A percentile compares a stretch with the other conserved stretches of the same genome.
These are phyloP conservation scores for Xylota sylvarum DNA, from an alignment of 2,888 invertebrate genomes.

Conservation along the genomic window DNA sequence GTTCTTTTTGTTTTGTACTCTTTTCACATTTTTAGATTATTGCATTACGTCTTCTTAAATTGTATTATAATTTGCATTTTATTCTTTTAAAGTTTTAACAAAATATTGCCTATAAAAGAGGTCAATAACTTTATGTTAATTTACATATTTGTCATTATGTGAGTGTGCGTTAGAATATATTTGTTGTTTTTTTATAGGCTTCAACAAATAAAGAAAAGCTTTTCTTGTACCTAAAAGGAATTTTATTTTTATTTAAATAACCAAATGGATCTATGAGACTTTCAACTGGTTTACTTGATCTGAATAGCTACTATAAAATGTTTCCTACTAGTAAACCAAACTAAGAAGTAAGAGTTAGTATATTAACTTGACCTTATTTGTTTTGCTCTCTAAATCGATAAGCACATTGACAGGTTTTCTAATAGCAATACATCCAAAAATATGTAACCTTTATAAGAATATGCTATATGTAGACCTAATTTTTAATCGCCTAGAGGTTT, in stretches of 20 bases:
- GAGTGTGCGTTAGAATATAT: conserved; percentile 14
- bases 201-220: not conserved
- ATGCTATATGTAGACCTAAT: too few relatives aligned
- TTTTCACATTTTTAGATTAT: not conserved
- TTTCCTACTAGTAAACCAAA: not conserved
- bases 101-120: conserved; percentile 28
- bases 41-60: not conserved
- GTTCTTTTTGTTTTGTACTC: not conserved
- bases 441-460: too few relatives aligned
- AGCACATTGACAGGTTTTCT: too few relatives aligned
- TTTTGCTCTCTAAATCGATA: too few relatives aligned
- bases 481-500: too few relatives aligned
- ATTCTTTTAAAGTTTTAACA: not conserved
- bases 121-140: conserved; percentile 59
- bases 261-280: too few relatives aligned
- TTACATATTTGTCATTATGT: conserved; percentile 45
- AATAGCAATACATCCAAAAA: too few relatives aligned
- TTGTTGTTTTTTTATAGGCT: not conserved
- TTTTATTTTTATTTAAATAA: not conserved
- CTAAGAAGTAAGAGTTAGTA: not conserved
- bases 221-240: not conserved
- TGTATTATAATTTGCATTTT: not conserved
- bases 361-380: not conserved
- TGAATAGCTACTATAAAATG: not conserved
- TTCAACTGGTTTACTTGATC: not conserved